Conservation (phyloP, 2,888 invertebrate species). For the Alloscopus bannaensis region DNA sequence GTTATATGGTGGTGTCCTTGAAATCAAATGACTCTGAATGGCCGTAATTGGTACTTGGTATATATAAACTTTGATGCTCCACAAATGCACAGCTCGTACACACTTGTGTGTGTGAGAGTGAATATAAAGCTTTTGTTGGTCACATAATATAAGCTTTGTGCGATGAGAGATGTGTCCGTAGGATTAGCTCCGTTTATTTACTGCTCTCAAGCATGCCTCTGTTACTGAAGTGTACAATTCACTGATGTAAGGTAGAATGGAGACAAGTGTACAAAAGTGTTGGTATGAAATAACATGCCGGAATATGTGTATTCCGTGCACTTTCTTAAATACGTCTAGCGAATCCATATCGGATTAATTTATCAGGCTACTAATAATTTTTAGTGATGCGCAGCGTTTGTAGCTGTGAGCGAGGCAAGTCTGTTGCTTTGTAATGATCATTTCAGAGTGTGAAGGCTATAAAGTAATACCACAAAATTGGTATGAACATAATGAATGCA, state of each 20-base stretch:
- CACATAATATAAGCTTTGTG: neutral
- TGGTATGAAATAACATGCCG: neutral
- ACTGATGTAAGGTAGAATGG: neutral
- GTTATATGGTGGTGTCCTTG: conserved; percentile 48
- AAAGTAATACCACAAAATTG: too few relatives aligned
- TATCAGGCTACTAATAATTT: conserved; percentile 43
- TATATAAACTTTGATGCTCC: too few relatives aligned
- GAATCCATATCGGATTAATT: conserved; percentile 44
- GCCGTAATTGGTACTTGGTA: conserved; percentile 16
- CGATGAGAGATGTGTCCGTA: neutral
- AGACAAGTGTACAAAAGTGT: neutral
- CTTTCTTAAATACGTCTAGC: neutral
- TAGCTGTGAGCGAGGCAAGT: conserved; percentile 13
- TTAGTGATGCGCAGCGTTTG: too few relatives aligned
- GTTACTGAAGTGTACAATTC: too few relatives aligned
- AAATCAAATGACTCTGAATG: conserved; percentile 42
- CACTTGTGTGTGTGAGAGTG: neutral
- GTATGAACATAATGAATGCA: too few relatives aligned
- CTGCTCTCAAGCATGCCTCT: neutral
- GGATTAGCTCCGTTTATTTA: neutral
- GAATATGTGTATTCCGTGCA: neutral
- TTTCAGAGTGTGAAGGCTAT: too few relatives aligned
- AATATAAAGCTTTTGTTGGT: neutral
- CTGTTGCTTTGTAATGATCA: too few relatives aligned
- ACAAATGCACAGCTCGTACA: too few relatives aligned